Evolutionary conservation across 2,888 invertebrate species (phyloP).

Genomic region (Galeopsomyia nigrocyanea): DNA sequence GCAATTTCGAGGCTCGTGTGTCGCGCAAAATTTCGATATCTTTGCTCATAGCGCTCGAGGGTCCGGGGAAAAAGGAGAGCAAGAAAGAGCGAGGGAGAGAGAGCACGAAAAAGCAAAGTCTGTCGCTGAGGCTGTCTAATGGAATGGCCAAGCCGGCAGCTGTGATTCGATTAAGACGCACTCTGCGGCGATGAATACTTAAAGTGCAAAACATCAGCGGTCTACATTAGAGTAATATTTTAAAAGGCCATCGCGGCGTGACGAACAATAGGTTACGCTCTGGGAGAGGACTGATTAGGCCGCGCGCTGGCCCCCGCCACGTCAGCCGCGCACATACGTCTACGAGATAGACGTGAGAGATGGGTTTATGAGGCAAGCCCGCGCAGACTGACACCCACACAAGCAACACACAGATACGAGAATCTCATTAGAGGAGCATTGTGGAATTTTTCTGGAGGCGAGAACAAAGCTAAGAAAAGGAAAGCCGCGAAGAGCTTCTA

Average conservation of each 20-base stretch:
- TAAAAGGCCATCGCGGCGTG: constrained; percentile 55
- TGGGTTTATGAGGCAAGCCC: too few species aligned
- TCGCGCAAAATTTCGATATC: constrained; percentile 10
- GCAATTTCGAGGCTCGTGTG: constrained; percentile 46
- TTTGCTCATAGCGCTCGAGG: background rate
- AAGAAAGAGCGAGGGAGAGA: too few species aligned
- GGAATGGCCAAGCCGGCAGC: constrained; percentile 17
- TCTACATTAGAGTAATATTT: constrained; percentile 28
- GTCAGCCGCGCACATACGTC: too few species aligned
- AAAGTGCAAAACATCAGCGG: too few species aligned
- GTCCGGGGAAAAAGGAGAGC: background rate
- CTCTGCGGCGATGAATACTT: background rate
- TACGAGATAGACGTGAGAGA: too few species aligned
- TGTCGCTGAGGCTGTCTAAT: background rate
- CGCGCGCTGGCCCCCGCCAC: background rate
- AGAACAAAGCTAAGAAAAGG: too few species aligned
- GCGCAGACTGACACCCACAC: too few species aligned
- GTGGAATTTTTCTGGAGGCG: too few species aligned
- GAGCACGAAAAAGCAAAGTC: background rate
- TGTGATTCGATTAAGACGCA: constrained; percentile 15
- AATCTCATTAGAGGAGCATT: too few species aligned
- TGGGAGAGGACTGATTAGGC: constrained; percentile 54
- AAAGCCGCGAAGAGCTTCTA: too few species aligned
- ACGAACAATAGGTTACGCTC: constrained; percentile 62
- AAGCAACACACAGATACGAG: too few species aligned